These are phyloP conservation scores for Antheraea mylitta DNA, from an alignment of 1,140 invertebrate species.

Conservation along the genomic window DNA sequence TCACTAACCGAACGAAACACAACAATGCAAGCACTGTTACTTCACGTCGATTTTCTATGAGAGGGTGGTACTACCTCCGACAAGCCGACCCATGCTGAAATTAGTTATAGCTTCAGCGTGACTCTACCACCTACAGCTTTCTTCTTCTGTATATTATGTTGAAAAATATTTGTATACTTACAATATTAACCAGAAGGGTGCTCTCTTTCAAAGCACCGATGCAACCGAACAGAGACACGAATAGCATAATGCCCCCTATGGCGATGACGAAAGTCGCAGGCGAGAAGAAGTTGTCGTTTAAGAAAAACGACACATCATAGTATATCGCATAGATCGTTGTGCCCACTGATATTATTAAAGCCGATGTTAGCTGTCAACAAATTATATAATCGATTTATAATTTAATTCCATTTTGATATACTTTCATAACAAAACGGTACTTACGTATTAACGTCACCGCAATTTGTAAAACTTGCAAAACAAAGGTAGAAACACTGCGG, in stretches of 20 bases:
- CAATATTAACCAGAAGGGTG: conserved; percentile 88
- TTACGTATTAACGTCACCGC: too few relatives aligned
- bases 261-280: conserved; percentile 87
- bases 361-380: conserved; percentile 83
- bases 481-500: too few relatives aligned
- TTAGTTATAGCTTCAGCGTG: too few relatives aligned
- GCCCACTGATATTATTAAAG: conserved; percentile 88
- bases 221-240: conserved; percentile 90
- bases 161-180: conserved; percentile 69
- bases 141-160: background rate
- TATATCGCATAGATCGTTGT: conserved; percentile 87
- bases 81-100: too few relatives aligned
- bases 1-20: too few relatives aligned
- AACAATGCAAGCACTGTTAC: too few relatives aligned
- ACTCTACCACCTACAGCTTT: too few relatives aligned
- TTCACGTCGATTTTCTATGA: too few relatives aligned
- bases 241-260: conserved; percentile 87
- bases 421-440: too few relatives aligned
- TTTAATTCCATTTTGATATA: too few relatives aligned
- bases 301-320: conserved; percentile 85
- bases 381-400: conserved; percentile 14
- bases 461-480: too few relatives aligned
- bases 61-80: too few relatives aligned
- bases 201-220: conserved; percentile 91
- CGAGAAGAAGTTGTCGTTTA: conserved; percentile 84